Conservation (phyloP, 2,797 vertebrate species). For the Neosilurus hyrtlii region DNA sequence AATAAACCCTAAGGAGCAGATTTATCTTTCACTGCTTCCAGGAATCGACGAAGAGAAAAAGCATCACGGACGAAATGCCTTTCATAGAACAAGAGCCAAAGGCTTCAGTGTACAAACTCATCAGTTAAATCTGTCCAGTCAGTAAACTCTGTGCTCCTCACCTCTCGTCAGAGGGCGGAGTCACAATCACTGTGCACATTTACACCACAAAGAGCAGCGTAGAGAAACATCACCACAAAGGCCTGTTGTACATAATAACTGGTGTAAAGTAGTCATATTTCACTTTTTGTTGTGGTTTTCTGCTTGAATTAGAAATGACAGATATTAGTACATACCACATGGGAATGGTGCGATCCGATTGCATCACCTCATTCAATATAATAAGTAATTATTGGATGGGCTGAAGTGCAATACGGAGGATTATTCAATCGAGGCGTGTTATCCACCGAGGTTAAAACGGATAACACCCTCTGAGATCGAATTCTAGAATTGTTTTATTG, state of each 20-base stretch:
- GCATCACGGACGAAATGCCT: constrained; percentile 8
- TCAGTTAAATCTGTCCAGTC: neutral
- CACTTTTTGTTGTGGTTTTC: neutral
- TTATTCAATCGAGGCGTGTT: too few relatives aligned
- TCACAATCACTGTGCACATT: neutral
- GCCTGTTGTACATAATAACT: neutral
- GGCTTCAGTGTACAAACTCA: neutral
- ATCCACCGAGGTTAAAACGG: too few relatives aligned
- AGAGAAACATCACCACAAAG: too few relatives aligned
- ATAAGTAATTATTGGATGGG: too few relatives aligned
- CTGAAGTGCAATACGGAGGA: too few relatives aligned
- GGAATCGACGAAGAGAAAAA: constrained; percentile 30
- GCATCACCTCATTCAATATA: too few relatives aligned
- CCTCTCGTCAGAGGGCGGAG: neutral
- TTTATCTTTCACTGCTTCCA: constrained; percentile 25
- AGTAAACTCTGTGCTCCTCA: neutral
- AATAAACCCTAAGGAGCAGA: neutral
- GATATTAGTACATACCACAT: too few relatives aligned
- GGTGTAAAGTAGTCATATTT: neutral
- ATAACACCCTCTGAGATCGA: too few relatives aligned
- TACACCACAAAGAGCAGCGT: neutral
- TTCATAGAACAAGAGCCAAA: constrained; percentile 10
- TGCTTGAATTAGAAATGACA: neutral
- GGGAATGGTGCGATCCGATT: too few relatives aligned
- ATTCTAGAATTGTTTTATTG: too few relatives aligned